Evolutionary conservation across 2,888 invertebrate genomes (phyloP).

Genomic region (Orthosia incerta): DNA sequence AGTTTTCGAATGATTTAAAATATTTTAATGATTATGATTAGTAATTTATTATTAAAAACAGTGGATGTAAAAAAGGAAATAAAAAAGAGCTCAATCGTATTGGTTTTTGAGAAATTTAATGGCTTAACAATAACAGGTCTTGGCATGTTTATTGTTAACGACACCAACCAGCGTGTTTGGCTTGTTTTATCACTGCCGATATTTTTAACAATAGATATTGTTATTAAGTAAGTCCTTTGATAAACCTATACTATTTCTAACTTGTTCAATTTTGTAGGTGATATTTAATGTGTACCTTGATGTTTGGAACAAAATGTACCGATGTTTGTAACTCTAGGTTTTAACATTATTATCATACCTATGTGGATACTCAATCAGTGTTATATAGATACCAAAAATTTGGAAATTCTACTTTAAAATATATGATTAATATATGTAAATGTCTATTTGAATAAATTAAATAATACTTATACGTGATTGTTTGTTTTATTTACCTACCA

Average conservation of each 20-base stretch:
- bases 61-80: slow-evolving; percentile 71
- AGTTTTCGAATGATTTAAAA: slow-evolving; percentile 82
- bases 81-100: slow-evolving; percentile 63
- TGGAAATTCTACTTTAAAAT: slow-evolving; percentile 88
- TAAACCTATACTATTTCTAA: slow-evolving; percentile 90
- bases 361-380: slow-evolving; percentile 88
- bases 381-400: slow-evolving; percentile 89
- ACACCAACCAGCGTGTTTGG: slow-evolving; percentile 78
- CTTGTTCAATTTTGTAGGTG: slow-evolving; percentile 91
- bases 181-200: slow-evolving; percentile 90
- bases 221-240: slow-evolving; percentile 89
- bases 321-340: slow-evolving; percentile 85
- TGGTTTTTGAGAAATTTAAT: slow-evolving; percentile 67
- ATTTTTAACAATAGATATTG: slow-evolving; percentile 83
- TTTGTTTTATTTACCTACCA: slow-evolving; percentile 78
- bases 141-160: slow-evolving; percentile 68
- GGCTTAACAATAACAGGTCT: slow-evolving; percentile 56
- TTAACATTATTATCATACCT: slow-evolving; percentile 79
- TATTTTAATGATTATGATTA: slow-evolving; percentile 77
- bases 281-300: slow-evolving; percentile 89
- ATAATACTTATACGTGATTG: slow-evolving; percentile 85
- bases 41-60: slow-evolving; percentile 76
- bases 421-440: slow-evolving; percentile 86
- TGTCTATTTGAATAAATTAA: slow-evolving; percentile 91
- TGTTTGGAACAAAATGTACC: slow-evolving; percentile 88